Evolutionary conservation across 2,888 invertebrate genomes (phyloP), one percentile per base, ranked within the genome.

Genomic region (Lamproptera curius): DNA sequence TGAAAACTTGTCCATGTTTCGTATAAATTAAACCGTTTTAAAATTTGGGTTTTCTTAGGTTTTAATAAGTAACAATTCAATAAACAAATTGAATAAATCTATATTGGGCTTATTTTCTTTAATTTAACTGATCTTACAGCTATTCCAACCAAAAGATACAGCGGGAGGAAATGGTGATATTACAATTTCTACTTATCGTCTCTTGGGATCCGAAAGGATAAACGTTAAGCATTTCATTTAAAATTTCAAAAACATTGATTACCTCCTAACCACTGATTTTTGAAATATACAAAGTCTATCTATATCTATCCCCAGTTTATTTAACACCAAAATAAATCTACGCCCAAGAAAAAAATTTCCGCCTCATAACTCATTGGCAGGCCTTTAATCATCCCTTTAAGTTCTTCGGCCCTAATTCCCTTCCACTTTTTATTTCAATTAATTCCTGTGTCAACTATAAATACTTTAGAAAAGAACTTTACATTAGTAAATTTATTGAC

Each of bases 361-460:
- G 86, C 64, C 40, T 73, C 66, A 46, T 62, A 66, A 54, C 86
- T 86, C 80, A 84, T 83, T 49, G 67, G 53, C 49, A 86, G 74
- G 38, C 84, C 86, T 63, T 81, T 70, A 23, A 76, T 64, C 28
- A 85, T 53, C 20, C 77, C 73, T 35, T 67, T 56, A 2, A 61
- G 52, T 49, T 59, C 70, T 34, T 76, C 66, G 1, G 66, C 59
- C 2, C 81, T 14, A 54, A 40, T 33, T 56, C 58, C 33, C 38
- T 73, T 54, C 11, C 68, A 67, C 9, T 48, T 36, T 10, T 57
- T 42, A 34, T 63, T 65, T 10, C 59, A 37, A 68, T 61, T 46
- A 76, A 71, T 20, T 80, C 70, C 1, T 58, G 41, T 64, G 62
- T 34, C 85, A 52, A 5, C 62, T 65, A 51, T 77, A 86, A 83